Evolutionary conservation across 2,888 invertebrate species (phyloP).

Genomic region (Polylopha cassiicola): DNA sequence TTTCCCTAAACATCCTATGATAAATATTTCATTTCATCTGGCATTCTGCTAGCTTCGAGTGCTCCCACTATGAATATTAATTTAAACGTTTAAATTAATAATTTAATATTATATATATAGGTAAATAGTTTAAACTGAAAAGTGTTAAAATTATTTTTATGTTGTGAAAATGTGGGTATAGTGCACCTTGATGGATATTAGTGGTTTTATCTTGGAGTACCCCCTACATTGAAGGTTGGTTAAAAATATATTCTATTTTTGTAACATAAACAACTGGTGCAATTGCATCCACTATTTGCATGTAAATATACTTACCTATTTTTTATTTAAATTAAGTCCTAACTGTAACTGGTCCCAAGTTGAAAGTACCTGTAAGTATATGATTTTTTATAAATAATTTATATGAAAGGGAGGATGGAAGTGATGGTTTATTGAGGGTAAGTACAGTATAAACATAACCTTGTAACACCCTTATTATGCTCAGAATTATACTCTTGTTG

Average conservation of each 20-base stretch:
- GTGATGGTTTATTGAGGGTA: too few species aligned
- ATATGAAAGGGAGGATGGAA: too few species aligned
- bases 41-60: constrained; percentile 5
- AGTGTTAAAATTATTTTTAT: too few species aligned
- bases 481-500: too few species aligned
- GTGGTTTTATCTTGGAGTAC: constrained; percentile 27
- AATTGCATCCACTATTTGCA: neutral
- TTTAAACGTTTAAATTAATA: neutral
- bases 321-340: constrained; percentile 5
- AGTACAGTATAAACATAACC: too few species aligned
- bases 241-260: constrained; percentile 34
- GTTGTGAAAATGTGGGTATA: constrained; percentile 7
- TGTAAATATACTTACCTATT: constrained; percentile 4
- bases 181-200: constrained; percentile 38
- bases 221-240: constrained; percentile 52
- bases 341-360: too few species aligned
- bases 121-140: too few species aligned
- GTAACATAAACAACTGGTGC: constrained; percentile 6
- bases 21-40: constrained; percentile 11
- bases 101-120: neutral
- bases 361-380: too few species aligned
- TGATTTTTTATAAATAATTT: too few species aligned
- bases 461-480: too few species aligned
- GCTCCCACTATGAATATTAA: neutral
- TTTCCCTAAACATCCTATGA: constrained; percentile 32